Base-by-base conservation (phyloP, 92 coral and sea anemone species). In the Palythoa grandis region DNA sequence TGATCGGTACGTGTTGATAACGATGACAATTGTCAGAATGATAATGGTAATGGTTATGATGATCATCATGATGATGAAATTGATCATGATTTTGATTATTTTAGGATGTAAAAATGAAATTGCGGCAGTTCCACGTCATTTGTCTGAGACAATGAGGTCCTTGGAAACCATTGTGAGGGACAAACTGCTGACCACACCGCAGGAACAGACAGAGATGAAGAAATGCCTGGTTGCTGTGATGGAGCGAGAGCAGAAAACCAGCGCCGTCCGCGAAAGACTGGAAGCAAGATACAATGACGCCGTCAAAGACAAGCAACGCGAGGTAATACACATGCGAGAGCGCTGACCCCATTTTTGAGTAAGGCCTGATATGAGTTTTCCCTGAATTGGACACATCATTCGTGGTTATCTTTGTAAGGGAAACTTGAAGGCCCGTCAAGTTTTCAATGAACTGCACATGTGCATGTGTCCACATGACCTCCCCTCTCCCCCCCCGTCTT, bases 151-250 rank as follows among this genome's bases (percentile, higher is more conserved):
- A 48, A 85, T 94, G 93, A 87, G 83, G 39, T 78, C 90, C 38
- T 71, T 94, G 60, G 88, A 79, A 48, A 66, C 38, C 22, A 91
- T 96, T 87, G 90, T 96, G 89, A 95, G 88, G 58, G 96, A 96
- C 78, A 92, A 84, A 71, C 94, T 96, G 65, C 90, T 96, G 72
- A 96, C 95, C 71, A 78, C 93, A 19, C 94, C 98, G n/a, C 52
- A 77, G 24, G 98, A 96, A 78, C 86, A 94, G 23, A 77, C 79
- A 22, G 93, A 79, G 39, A 91, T 92, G 72, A 94, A 94, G 53
- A 74, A 72, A 65, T 89, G 92, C 70, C 88, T 96, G 38, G 84
- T 87, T 17, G 91, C 95, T 52, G 92, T 96, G 22, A 88, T 96
- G 20, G 90, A 76, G 75, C 86, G 98, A 29, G 98, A 96, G 67